Base-by-base conservation (phyloP, 2,888 invertebrate genomes). In the Rhorus exstirpatorius region DNA sequence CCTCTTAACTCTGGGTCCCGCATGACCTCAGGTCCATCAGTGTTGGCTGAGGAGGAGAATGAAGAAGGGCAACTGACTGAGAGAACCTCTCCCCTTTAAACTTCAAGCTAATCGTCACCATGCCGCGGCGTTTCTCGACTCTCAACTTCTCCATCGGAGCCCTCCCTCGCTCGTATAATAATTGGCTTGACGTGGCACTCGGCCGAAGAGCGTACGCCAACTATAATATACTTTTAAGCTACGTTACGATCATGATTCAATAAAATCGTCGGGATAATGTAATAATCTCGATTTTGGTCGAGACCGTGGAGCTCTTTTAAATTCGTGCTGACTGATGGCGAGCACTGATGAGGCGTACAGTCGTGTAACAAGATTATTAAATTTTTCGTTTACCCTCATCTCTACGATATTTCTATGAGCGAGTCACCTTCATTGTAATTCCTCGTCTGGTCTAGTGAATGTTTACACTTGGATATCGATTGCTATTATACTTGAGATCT, bases 211-310 rank as follows among this genome's bases (percentile, higher is more conserved):
- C 31, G 41, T 46, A 63, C 61, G 63, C 26, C 31, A 51, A 53
- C 7, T 26, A 26, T 75, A 75, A 65, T 75, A 75, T 53, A 44
- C n/a, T 53, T 65, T 53, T 17, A 17, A 51, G 41, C 41, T 41
- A 12, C 61, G 31, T 51, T 55, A 70, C 41, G 38, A 74, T 51
- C 61, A 17, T 75, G 74, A 75, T 75, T 63, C 63, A 65, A 75
- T 75, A 75, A 63, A 31, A 65, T 51, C 63, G 26, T 51, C 10
- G 8, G 19, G 17, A 44, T 75, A 75, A 75, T 44, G 63, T 8
- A 44, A 63, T 75, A 63, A 65, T n/a, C 26, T 61, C 61, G 31
- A 72, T 72, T 72, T 60, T 72, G 35, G 21, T 35, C 72, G 60
- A 21, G 19, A 26, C 46, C 44, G n/a, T 14, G n/a, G 17, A 46